Base-by-base conservation (phyloP, 2,888 invertebrate genomes). In the Himalopsyche anomala region DNA sequence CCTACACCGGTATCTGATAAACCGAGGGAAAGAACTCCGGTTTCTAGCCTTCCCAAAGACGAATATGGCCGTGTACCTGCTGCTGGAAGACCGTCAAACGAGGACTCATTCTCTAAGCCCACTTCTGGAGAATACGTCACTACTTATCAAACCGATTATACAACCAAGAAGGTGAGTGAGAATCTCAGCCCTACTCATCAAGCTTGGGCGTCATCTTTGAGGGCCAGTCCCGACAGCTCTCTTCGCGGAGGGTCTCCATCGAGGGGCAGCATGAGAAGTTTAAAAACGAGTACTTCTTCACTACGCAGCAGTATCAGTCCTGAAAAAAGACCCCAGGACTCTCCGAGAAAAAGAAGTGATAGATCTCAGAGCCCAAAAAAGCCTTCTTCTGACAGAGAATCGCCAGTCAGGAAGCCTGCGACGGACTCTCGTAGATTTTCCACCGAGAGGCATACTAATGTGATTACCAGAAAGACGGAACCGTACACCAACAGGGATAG, bases 141-240 rank as follows among this genome's bases (percentile, higher is more conserved):
- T 5, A 95, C 95, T 0, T 95, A 95, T 89, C 92, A 94, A 89
- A 91, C 92, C 62, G 94, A 95, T 89, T 95, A 92, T 89, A 91
- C 92, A 5, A 93, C 92, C 82, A 94, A 93, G 89, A 90, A 91
- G 85, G 94, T 95, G 38, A 95, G 94, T 89, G 94, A 94, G 62
- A 95, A 96, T 85, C 93, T 94, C 89, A 96, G 96, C 90, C 95
- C 96, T 0, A 94, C 96, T 1, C 96, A 96, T 90, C 95, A 96
- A 89, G 96, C 96, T 0, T 96, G 96, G 93, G 96, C 96, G 0
- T 94, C 95, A 86, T 95, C 96, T 6, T 91, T 96, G 81, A 94
- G 96, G 51, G 94, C 95, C 56, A 95, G 95, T 83, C 95, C 95
- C 2, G 92, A 94, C 80, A 91, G 93, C 2, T 91, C 92, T n/a